Evolutionary conservation across 2,797 vertebrate genomes (phyloP), one percentile per base, ranked within the genome.

Genomic region (Dicrostonyx torquatus): DNA sequence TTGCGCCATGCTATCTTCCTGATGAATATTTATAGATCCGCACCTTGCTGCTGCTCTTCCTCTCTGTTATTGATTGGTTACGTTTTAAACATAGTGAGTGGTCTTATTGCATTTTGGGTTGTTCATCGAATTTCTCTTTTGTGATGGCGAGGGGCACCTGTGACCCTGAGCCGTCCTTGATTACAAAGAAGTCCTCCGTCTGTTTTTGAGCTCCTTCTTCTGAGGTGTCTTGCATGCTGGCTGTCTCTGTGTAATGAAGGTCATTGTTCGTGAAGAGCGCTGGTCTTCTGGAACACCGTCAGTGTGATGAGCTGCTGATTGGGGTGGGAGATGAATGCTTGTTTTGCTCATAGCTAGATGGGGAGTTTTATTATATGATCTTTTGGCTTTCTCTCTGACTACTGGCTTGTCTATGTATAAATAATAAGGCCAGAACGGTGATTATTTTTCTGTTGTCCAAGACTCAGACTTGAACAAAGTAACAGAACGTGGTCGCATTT

Each of bases 391-490:
- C 58, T 60, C 31, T 64, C 45, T 58, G 91, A 79, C 84, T 90
- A 87, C 96, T 97, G 96, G 37, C 80, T 96, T 95, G 40, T 75
- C 70, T 87, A 94, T 93, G 40, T 97, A 88, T 96, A 97, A 97
- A 96, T 87, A 97, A 93, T 96, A 92, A 82, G 13, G 45, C 93
- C 60, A 15, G 66, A 31, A 94, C 48, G 86, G 79, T 85, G 82
- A 96, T 22, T 22, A 90, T 72, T 92, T 94, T 93, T 94, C 96
- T 95, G 76, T 94, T 3, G 29, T 94, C 82, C 72, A 79, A 96
- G 87, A 94, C 95, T 97, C 95, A 97, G 58, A 89, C 96, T 76
- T 95, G 95, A 97, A 95, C 90, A 89, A 96, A 94, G 31, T 90
- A 89, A 73, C 80, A 87, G 77, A 95, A 96, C 85, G 87, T 14